Conservation (phyloP, 2,888 invertebrate species). For the Ypsolopha scabrella region DNA sequence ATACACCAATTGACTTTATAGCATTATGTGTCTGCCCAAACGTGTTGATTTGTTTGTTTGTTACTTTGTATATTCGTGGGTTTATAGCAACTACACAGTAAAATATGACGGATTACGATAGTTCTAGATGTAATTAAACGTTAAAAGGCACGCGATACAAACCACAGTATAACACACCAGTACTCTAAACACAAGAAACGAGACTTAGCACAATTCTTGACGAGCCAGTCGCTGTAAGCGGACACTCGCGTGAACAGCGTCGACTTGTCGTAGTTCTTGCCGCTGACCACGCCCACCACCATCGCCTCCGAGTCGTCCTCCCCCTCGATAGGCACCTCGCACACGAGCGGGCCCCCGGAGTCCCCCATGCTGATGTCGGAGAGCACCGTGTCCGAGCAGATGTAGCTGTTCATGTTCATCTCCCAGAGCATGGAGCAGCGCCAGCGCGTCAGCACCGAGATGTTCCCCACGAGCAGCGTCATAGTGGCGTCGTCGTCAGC, state of each 20-base stretch:
- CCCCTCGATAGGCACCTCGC: constrained; percentile 22
- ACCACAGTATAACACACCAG: no score
- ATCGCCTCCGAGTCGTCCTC: constrained; percentile 15
- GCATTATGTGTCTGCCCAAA: no score
- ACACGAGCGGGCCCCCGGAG: constrained; percentile 45
- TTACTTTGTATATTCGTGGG: no score
- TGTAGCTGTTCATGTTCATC: constrained; percentile 31
- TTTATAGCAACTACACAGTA: no score
- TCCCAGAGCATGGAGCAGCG: constrained; percentile 34
- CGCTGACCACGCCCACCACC: constrained; percentile 41
- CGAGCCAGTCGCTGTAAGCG: constrained; percentile 28
- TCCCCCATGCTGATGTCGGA: constrained; percentile 36
- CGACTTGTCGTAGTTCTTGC: constrained; percentile 41
- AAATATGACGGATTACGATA: no score
- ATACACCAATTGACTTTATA: no score
- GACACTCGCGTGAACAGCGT: constrained; percentile 25
- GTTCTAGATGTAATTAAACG: no score
- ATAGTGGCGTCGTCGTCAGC: constrained; percentile 13
- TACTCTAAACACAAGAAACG: no score
- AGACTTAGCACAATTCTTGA: no score
- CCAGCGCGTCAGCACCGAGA: constrained; percentile 22
- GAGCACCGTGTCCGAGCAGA: constrained; percentile 28
- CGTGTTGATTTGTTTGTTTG: no score
- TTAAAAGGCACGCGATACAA: no score
- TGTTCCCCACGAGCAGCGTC: constrained; percentile 25